phyloP scores from a whole-genome alignment of 2,888 invertebrate species.

The Tinea semifulvella region DNA sequence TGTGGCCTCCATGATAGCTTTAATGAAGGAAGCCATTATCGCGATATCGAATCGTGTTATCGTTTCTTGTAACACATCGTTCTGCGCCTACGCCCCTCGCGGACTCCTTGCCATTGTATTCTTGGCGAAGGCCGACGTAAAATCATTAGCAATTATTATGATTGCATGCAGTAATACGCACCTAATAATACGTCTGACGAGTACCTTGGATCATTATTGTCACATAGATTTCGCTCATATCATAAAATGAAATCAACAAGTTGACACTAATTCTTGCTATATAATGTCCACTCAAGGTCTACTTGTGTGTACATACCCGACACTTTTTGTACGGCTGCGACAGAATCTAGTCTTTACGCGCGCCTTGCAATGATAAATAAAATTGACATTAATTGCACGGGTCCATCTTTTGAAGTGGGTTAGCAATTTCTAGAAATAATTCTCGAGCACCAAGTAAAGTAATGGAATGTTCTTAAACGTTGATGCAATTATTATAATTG shows the following conservation, averaged over 20 bases:
- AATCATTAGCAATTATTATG: conserved; percentile 19
- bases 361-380: conserved; percentile 47
- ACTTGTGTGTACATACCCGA: conserved; percentile 11
- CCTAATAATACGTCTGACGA: conserved; percentile 16
- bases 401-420: conserved; percentile 46
- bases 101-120: conserved; percentile 16
- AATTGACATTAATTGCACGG: conserved; percentile 56
- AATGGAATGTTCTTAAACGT: conserved; percentile 41
- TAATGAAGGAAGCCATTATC: conserved; percentile 13
- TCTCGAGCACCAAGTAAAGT: conserved; percentile 28
- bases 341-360: conserved; percentile 15
- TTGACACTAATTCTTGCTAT: conserved; percentile 18
- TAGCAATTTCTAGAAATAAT: conserved; percentile 48
- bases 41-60: conserved; percentile 15
- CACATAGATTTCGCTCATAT: conserved; percentile 16
- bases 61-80: conserved; percentile 13
- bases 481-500: conserved; percentile 45
- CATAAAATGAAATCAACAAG: conserved; percentile 16
- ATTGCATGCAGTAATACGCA: conserved; percentile 17
- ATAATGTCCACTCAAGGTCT: conserved; percentile 8
- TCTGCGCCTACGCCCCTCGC: conserved; percentile 14
- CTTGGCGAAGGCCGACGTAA: conserved; percentile 14
- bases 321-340: conserved; percentile 25
- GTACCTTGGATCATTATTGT: conserved; percentile 16
- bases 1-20: conserved; percentile 3